These are phyloP conservation scores for Lysiphlebus fabarum DNA, from an alignment of 1,140 invertebrate genomes.

Conservation along the genomic window DNA sequence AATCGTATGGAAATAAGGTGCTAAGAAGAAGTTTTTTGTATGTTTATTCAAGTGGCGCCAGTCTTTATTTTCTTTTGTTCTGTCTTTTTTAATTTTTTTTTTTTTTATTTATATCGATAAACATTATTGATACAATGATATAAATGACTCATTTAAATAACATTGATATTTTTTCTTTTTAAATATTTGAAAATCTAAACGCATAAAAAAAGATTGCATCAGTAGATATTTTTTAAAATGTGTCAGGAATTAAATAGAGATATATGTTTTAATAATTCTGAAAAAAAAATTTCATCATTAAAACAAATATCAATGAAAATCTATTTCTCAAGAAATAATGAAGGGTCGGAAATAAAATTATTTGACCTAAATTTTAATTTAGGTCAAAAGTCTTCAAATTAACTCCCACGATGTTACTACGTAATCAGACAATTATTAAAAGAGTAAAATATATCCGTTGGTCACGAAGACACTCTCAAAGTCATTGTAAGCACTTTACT, in stretches of 20 bases:
- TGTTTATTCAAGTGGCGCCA: constrained; percentile 40
- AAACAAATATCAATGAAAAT: too few relatives aligned
- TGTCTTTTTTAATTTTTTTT: not conserved
- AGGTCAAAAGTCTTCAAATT: constrained; percentile 39
- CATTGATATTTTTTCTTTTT: too few relatives aligned
- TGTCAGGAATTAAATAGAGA: too few relatives aligned
- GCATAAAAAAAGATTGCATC: too few relatives aligned
- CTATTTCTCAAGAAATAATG: too few relatives aligned
- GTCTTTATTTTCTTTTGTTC: constrained; percentile 7
- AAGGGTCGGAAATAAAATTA: too few relatives aligned
- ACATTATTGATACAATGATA: not conserved
- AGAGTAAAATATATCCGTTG: not conserved
- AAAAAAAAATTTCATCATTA: too few relatives aligned
- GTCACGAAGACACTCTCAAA: constrained; percentile 17
- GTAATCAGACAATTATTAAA: constrained; percentile 9
- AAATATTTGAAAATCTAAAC: too few relatives aligned
- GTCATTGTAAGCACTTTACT: constrained; percentile 2
- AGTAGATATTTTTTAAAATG: too few relatives aligned
- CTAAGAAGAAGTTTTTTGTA: constrained; percentile 38
- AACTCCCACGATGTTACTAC: constrained; percentile 44
- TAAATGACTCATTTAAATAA: not conserved
- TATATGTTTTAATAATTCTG: too few relatives aligned
- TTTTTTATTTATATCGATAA: not conserved
- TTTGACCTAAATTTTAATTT: constrained; percentile 24
- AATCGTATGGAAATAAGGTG: constrained; percentile 45